Base-by-base conservation (phyloP, 2,888 invertebrate genomes). In the Diabrotica balteata region DNA sequence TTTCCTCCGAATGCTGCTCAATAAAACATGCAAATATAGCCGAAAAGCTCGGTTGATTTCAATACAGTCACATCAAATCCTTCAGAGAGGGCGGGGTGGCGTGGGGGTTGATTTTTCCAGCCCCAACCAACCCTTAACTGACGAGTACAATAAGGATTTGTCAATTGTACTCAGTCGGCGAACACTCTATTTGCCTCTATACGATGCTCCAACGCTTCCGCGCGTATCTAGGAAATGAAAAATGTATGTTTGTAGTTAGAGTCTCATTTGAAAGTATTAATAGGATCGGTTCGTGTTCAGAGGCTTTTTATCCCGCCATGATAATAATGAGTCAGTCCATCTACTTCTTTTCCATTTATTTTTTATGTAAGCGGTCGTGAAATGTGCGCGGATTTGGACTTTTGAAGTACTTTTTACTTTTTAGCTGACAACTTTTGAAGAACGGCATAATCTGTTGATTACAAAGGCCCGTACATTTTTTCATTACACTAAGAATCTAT, bases 111-210 rank as follows among this genome's bases (percentile, higher is more conserved):
- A 81, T 81, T 81, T 81, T 81, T 81, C 64, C 42, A 63, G 45
- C 67, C 66, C 43, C 70, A 72, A 67, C 65, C 66, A 69, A 66
- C 71, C 72, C 67, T 62, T 69, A 64, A 68, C 68, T 69, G 73
- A 71, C 71, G 70, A 74, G 75, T 76, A 82, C 81, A 82, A 82
- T 82, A 81, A 82, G 80, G 80, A 81, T 81, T 81, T 80, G 80
- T 81, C 80, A 81, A 81, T 82, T 81, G 82, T 82, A 78, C 80
- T 53, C 62, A 57, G 77, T 79, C 76, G 75, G 74, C 76, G 76
- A 63, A 52, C 77, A 76, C 77, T 79, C 78, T 79, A 79, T 80
- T 80, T 79, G 78, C 78, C 68, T 63, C 49, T 63, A 66, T 63
- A 68, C 68, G 68, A 69, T 71, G 68, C 69, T 73, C 71, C 65